Conservation (phyloP, 2,113 vertebrate genomes). For the Crotalus tigris region DNA sequence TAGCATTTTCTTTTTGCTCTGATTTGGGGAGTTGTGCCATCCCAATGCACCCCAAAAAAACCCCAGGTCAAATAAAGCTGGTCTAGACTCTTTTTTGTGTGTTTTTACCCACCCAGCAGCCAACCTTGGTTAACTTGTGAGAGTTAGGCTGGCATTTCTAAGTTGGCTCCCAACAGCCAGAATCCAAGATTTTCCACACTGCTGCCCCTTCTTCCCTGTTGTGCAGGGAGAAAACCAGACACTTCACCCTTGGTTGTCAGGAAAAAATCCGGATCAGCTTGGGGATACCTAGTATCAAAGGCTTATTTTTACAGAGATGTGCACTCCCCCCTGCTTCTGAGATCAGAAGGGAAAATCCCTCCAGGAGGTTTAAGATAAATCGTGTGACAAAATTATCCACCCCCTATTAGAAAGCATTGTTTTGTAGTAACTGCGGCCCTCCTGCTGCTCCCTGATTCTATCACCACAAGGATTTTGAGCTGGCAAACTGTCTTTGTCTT, state of each 20-base stretch:
- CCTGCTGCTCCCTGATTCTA: background rate
- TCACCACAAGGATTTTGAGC: background rate
- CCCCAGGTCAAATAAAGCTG: background rate
- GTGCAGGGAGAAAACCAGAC: background rate
- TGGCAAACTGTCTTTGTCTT: background rate
- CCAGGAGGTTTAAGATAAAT: background rate
- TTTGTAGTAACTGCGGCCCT: background rate
- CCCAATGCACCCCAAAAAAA: background rate
- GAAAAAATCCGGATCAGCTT: background rate
- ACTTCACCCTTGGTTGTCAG: background rate
- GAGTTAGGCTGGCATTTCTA: background rate
- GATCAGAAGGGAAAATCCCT: slow-evolving; percentile 1
- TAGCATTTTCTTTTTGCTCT: background rate
- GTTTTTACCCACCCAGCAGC: background rate
- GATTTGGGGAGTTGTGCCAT: background rate
- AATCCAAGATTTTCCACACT: background rate
- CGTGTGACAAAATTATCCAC: background rate
- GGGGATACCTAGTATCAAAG: background rate
- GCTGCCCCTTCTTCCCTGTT: background rate
- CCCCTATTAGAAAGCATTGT: background rate
- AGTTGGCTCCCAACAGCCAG: background rate
- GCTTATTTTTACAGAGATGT: background rate
- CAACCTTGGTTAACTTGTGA: background rate
- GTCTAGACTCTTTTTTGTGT: background rate
- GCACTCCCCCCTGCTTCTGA: background rate